These are phyloP conservation scores for Macroramphosus scolopax DNA, from an alignment of 2,797 vertebrate species.

Conservation along the genomic window DNA sequence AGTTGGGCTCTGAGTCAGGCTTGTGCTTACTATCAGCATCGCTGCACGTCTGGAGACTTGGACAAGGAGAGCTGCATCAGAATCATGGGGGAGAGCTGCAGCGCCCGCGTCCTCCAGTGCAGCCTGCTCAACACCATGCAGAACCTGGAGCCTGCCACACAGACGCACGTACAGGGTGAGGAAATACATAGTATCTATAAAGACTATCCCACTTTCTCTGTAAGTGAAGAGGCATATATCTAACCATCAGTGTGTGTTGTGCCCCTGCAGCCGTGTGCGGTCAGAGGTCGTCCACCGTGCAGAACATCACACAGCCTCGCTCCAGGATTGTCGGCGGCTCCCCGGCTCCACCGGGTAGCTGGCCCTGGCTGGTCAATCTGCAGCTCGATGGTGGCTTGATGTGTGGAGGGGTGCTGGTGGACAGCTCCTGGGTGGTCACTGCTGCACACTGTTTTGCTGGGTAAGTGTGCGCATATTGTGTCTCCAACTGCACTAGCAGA, in stretches of 20 bases:
- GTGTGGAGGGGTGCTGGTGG: conserved; percentile 92
- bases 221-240: neutral
- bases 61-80: conserved; percentile 72
- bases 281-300: conserved; percentile 53
- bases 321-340: conserved; percentile 90
- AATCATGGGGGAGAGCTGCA: conserved; percentile 84
- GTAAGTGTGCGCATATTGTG: conserved; percentile 69
- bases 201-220: no score
- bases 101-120: conserved; percentile 79
- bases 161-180: conserved; percentile 72
- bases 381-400: conserved; percentile 86
- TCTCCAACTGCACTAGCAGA: no score
- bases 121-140: conserved; percentile 80
- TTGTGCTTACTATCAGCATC: conserved; percentile 82
- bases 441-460: conserved; percentile 92
- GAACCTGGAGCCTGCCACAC: conserved; percentile 75
- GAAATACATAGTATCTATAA: neutral
- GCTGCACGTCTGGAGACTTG: conserved; percentile 70
- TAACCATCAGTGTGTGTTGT: conserved; percentile 13
- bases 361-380: conserved; percentile 95
- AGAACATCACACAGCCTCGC: conserved; percentile 77
- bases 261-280: conserved; percentile 83
- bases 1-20: conserved; percentile 85
- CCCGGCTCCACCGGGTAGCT: conserved; percentile 81
- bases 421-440: conserved; percentile 89